Evolutionary conservation across 2,888 invertebrate genomes (phyloP), one percentile per base, ranked within the genome.

Genomic region (Morpho deidamia): DNA sequence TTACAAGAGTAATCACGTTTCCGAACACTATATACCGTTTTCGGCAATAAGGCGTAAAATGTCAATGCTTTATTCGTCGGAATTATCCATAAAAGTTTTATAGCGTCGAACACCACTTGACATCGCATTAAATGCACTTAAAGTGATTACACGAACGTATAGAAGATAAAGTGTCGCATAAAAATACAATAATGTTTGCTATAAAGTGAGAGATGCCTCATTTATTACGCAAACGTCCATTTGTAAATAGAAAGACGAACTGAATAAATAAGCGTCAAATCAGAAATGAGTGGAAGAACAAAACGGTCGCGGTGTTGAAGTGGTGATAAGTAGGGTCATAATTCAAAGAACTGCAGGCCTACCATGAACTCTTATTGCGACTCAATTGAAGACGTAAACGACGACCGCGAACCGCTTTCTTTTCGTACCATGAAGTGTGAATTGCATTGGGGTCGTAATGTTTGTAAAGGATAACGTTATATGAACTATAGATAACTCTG

Each of bases 91-190:
- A 52, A 59, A 54, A 53, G 10, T 50, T 59, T 56, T 55, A 61
- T 44, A 35, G 39, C 41, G 38, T 35, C 43, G 55, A 48, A 54
- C 58, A 59, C 53, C 59, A 58, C 55, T 58, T 57, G 56, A 62
- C 55, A 59, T 56, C 55, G 45, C 51, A 58, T 58, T 53, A 56
- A 60, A 56, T 56, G 59, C 64, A 61, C 60, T 64, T 50, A 60
- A 51, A 53, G 39, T 50, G 56, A 64, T 63, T 63, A 55, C 56
- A 41, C 38, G 35, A 40, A 40, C 14, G 38, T 32, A 46, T 42
- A 35, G 37, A 37, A 48, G 39, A 46, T 34, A 52, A 51, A 51
- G 56, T 47, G 55, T 39, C 11, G 44, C 48, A 42, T 50, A 37
- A 51, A 44, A 56, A 47, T 47, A 51, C 40, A 34, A 44, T 48